Percentiles rank a stretch among this genome's conserved stretches.
Evolutionary conservation across 2,888 invertebrate genomes (phyloP).

Genomic region (Agrilus mali): DNA sequence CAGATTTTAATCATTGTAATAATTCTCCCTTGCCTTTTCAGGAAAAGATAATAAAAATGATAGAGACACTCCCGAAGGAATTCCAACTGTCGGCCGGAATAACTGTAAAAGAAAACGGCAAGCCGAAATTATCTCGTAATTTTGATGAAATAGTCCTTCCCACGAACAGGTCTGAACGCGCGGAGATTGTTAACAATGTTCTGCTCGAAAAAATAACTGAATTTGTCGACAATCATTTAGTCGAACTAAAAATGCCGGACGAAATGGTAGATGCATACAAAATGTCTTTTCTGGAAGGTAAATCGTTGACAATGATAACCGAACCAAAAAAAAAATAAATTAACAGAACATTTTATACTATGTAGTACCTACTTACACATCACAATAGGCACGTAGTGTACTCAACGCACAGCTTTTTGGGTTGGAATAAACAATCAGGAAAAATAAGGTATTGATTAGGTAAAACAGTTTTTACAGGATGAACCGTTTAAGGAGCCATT

Average conservation of each 20-base stretch:
- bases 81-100: conserved; percentile 53
- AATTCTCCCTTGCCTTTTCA: conserved; percentile 28
- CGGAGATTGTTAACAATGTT: conserved; percentile 58
- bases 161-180: conserved; percentile 58
- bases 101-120: conserved; percentile 38
- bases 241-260: conserved; percentile 70
- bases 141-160: conserved; percentile 42
- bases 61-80: conserved; percentile 48
- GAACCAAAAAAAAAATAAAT: no score
- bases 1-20: no score
- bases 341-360: no score
- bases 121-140: conserved; percentile 18
- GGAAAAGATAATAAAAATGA: conserved; percentile 59
- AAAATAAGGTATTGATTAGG: no score
- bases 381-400: no score
- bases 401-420: no score
- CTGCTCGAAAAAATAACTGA: conserved; percentile 62
- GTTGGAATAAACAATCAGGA: no score
- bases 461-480: no score
- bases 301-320: conserved; percentile 13
- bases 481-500: no score
- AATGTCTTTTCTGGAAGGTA: conserved; percentile 70
- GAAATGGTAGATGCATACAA: conserved; percentile 60
- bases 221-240: conserved; percentile 64
- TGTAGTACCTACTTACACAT: no score